Base-by-base conservation (phyloP, 2,888 invertebrate species). In the Apodemia arnacis region DNA sequence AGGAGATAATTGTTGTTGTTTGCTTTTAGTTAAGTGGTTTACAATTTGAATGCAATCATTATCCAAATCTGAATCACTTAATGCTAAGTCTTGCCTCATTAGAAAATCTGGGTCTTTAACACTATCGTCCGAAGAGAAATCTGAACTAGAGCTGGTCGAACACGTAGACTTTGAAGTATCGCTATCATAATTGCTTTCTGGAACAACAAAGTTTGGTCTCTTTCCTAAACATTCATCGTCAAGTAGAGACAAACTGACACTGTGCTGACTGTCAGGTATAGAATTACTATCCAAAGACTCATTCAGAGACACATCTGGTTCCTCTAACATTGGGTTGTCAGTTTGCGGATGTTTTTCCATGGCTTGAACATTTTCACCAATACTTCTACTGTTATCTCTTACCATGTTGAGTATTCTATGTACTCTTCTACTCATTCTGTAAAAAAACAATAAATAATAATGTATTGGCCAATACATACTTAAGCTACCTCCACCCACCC, bases 341-440 rank as follows among this genome's bases (percentile, higher is more conserved):
- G 74, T 74, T 49, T 49, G 74, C 27, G 74, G 18, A 74, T 74
- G 24, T 24, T 74, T 74, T 74, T 74, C 24, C 18, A 74, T 49
- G 15, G 15, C 4, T 74, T 27, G 74, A 74, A 74, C 34, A 27
- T 74, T 74, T 74, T 49, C 49, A 66, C 27, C 66, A 66, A 66
- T 66, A 66, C 66, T 66, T 49, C 44, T 74, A 49, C 44, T 49
- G 27, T 74, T 24, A 74, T 49, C 74, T 74, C 13, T 49, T 27
- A 74, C 74, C 49, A 27, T 49, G 74, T 74, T 49, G 74, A 74
- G 49, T 74, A 49, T 49, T 74, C 74, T 44, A 13, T 74, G 49
- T 74, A 74, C 74, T 74, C 74, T 74, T 74, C 74, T 74, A 74
- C 74, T 74, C 74, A 74, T 74, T 74, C 74, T 74, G 74, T 74